Percentiles rank a stretch among this genome's conserved stretches.
phyloP scores from a whole-genome alignment of 2,888 invertebrate species.

The Nymphalis urticae region DNA sequence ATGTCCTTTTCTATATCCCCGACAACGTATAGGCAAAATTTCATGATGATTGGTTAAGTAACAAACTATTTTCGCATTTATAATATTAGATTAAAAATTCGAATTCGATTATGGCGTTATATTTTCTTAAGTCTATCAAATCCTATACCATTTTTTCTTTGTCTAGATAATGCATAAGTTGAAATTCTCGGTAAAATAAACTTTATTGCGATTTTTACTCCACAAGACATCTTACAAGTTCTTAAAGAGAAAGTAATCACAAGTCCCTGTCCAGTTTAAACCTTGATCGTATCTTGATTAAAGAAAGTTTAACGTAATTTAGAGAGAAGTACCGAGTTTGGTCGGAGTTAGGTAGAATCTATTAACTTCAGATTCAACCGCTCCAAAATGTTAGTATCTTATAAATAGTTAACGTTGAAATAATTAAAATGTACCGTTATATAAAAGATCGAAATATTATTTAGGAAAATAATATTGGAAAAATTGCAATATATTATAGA shows the following conservation, averaged over 20 bases:
- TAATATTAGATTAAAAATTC: no score
- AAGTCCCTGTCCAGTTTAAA: conserved; percentile 29
- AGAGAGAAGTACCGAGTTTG: conserved; percentile 21
- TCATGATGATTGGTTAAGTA: neutral
- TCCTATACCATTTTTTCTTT: neutral
- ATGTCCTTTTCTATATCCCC: no score
- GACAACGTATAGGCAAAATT: no score
- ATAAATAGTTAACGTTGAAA: conserved; percentile 2
- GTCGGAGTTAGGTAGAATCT: conserved; percentile 24
- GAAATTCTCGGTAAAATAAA: conserved; percentile 2
- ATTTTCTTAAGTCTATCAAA: no score
- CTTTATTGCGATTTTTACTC: conserved; percentile 14
- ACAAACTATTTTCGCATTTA: neutral
- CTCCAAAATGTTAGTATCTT: conserved; percentile 1
- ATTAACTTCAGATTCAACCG: conserved; percentile 26
- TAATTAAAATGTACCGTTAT: neutral
- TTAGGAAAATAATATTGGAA: neutral
- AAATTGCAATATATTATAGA: neutral
- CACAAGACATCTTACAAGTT: conserved; percentile 17
- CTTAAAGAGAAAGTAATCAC: conserved; percentile 25
- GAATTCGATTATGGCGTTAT: no score
- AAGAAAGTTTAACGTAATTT: conserved; percentile 29
- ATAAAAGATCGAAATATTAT: neutral
- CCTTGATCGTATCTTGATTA: conserved; percentile 30
- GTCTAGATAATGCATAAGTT: neutral